Base-by-base conservation (phyloP, 92 coral and sea anemone genomes). In the Anthopleura xanthogrammica region DNA sequence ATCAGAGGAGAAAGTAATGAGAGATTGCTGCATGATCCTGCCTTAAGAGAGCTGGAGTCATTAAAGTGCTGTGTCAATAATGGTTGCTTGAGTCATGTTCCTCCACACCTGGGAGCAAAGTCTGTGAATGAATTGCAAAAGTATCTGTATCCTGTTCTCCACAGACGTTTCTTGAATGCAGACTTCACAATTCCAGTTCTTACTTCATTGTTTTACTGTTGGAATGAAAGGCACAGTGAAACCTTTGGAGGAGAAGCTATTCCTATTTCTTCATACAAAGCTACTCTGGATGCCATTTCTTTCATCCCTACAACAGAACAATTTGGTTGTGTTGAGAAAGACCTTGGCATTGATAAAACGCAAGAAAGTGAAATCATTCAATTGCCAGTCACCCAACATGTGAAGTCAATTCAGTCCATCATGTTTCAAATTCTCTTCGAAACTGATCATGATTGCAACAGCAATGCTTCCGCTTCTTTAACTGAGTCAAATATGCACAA, bases 221-320 rank as follows among this genome's bases (percentile, higher is more conserved):
- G 94, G 94, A 91, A 91, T 83, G 94, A 91, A 62, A 85, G 79
- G 7, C 92, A 88, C 70, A 17, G 73, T 48, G 89, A 83, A 7
- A 60, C 70, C 39, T 68, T 68, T 68, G 87, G 81, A 60, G 92
- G 86, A 4, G 78, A 72, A 19, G 82, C 85, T 73, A 68, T 85
- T n/a, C 88, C 92, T 7, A 83, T 91, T 56, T 19, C 82, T 40
- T 85, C 90, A 77, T 91, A 91, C 88, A 83, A 87, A 62, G 90
- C 87, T 58, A 70, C 92, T 16, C 66, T 91, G 22, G 94, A 91
- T 79, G 82, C 86, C 14, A 60, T 79, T 43, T 85, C 83, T 36
- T 88, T 82, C 68, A 76, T 62, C 14, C 92, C 94, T 70, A 91
- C 89, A 4, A 16, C 81, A 17, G 94, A 91, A 50, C 68, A 82